Conservation (phyloP, 1,140 invertebrate species). For the Microplitis mediator region DNA sequence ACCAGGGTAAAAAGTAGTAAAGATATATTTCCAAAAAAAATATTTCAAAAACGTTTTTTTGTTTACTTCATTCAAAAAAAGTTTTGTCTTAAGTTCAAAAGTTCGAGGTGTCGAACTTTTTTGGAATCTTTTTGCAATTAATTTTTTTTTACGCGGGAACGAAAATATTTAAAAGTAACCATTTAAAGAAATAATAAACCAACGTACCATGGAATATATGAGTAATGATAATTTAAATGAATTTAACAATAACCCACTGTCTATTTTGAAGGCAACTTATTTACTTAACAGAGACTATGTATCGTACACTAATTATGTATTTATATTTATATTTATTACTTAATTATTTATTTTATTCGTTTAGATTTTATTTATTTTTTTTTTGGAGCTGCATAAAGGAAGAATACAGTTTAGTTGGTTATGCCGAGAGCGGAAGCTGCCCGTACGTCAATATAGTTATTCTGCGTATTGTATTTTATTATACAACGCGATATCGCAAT, state of each 20-base stretch:
- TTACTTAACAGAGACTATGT: background rate
- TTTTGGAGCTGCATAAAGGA: constrained; percentile 16
- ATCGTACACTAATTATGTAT: background rate
- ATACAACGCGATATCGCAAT: constrained; percentile 41
- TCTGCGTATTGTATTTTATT: background rate
- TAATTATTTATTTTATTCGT: no score
- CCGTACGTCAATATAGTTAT: constrained; percentile 31
- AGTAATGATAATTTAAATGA: background rate
- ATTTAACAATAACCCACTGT: background rate
- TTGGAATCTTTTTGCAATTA: no score
- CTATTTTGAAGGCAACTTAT: background rate
- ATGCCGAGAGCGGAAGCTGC: constrained; percentile 33
- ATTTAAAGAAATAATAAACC: background rate
- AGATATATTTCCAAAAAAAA: no score
- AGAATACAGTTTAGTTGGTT: constrained; percentile 34
- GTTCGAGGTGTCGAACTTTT: no score
- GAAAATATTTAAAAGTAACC: no score
- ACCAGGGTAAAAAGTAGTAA: no score
- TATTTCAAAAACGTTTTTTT: no score
- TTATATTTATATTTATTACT: no score
- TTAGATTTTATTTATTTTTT: no score
- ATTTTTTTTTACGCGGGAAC: no score
- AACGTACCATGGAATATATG: constrained; percentile 22
- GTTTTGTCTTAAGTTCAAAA: no score
- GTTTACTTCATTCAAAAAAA: no score